phyloP scores from a whole-genome alignment of 2,888 invertebrate genomes.

The Nebria salina region DNA sequence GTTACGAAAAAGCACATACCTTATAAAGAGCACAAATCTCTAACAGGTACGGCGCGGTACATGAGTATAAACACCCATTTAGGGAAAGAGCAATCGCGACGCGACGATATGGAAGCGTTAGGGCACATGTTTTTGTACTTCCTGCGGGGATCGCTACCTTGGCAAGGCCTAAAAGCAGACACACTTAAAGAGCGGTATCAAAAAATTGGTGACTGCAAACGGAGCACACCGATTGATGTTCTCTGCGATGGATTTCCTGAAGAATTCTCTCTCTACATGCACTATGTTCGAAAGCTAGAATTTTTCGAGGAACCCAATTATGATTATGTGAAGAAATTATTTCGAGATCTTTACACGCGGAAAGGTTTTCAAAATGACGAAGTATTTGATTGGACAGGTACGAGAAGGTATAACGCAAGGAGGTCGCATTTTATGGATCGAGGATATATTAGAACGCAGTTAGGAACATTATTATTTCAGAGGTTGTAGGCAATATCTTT shows the following conservation, averaged over 20 bases:
- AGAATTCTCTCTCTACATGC: constrained; percentile 96
- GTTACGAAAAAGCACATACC: constrained; percentile 99
- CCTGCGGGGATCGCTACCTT: constrained; percentile 97
- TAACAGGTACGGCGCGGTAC: constrained; percentile 97
- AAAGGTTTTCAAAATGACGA: constrained; percentile 89
- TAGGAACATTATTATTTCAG: too few species aligned
- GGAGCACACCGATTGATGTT: constrained; percentile 97
- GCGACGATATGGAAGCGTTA: constrained; percentile 98
- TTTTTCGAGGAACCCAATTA: constrained; percentile 99
- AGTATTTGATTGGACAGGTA: constrained; percentile 96
- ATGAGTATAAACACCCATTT: constrained; percentile 99
- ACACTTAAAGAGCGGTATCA: constrained; percentile 99
- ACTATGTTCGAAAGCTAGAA: constrained; percentile 95
- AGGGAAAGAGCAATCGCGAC: constrained; percentile 99
- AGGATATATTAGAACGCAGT: background rate
- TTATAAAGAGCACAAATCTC: constrained; percentile 99
- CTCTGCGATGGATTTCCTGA: constrained; percentile 89
- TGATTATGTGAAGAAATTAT: constrained; percentile 96
- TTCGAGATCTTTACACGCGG: constrained; percentile 90
- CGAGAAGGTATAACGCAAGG: background rate
- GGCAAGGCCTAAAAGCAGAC: constrained; percentile 99
- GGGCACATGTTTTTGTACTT: constrained; percentile 99
- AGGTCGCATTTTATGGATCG: background rate
- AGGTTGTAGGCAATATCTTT: too few species aligned
- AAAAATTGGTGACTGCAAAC: constrained; percentile 99